Evolutionary conservation across 1,140 invertebrate genomes (phyloP), one percentile per base, ranked within the genome.

Genomic region (Arion vulgaris): DNA sequence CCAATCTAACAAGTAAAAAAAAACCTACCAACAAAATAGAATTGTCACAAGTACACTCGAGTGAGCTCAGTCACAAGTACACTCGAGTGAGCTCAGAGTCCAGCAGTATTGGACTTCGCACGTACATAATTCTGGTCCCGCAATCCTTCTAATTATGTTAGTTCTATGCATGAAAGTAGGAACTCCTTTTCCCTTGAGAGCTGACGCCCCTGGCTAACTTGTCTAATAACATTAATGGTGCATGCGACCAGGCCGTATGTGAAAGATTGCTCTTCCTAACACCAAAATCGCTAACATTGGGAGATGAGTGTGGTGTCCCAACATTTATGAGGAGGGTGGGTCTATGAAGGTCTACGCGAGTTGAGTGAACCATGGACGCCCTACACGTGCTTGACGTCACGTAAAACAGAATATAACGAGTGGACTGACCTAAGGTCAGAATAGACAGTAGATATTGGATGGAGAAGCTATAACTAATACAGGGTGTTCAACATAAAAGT

Each of bases 111-210:
- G 38, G 45, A 32, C n/a, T 51, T 9, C 28, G 73, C 73, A 75
- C 73, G 28, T 49, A 75, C n/a, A 15, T 28, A 75, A 17, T 53
- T 41, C 36, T 75, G 73, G 41, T 28, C 28, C 7, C 15, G 73
- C 73, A 75, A 75, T 75, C 73, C n/a, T 75, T 49, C 73, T 51
- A 75, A 75, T 75, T 75, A 75, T 75, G 73, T 75, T 75, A 28
- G 41, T 75, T 73, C 28, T 53, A 23, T 51, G 73, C 9, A 75
- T n/a, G n/a, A n/a, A n/a, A 34, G 73, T 45, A 7, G 73, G 73
- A n/a, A 39, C 39, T 51, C 1, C 19, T 28, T 11, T 32, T 28
- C 73, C 45, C 73, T 13, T 9, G 73, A 28, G 73, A 51, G 45
- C 73, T 75, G 73, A 28, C 73, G 26, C 45, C 45, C 32, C n/a